Evolutionary conservation across 2,888 invertebrate species (phyloP), one percentile per base, ranked within the genome.

Genomic region (Brenthis ino): DNA sequence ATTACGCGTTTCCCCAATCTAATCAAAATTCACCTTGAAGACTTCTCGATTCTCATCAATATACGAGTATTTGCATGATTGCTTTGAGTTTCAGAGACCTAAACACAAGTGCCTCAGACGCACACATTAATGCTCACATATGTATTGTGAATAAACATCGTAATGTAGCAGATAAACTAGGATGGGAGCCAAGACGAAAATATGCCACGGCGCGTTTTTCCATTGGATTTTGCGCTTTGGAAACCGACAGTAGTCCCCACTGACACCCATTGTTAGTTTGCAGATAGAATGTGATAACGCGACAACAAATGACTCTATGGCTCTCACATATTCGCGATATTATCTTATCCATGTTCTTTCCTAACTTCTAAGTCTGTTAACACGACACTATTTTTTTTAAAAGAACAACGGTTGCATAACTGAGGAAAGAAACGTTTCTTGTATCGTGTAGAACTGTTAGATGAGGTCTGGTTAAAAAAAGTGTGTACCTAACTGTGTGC

Each of bases 81-180:
- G 65, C 71, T 69, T 72, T 72, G 72, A 71, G 70, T 67, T 71
- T 68, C 79, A 81, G 77, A 82, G 79, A 79, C 79, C 79, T 77
- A 79, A 83, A 83, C 83, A 87, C 87, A 85, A 91, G 89, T 87
- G 85, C 86, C 83, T 76, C 84, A 83, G 85, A 87, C 89, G 85
- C 88, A 87, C 89, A 91, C 91, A 91, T 89, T 87, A 88, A 89
- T 91, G 90, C 81, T 87, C 89, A 81, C 89, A 89, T 91, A 90
- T 86, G 91, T 91, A 93, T 93, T 93, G 92, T 93, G 93, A 92
- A 93, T 93, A 93, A 93, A 93, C 93, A 93, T 93, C 91, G 92
- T 91, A 91, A 92, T 91, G 92, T 91, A 92, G 88, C 91, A 91
- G 93, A 93, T 92, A 92, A 93, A 93, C 92, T 93, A 93, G 93